Evolutionary conservation across 2,888 invertebrate species (phyloP).

Genomic region (Aleiodes leptofemur): DNA sequence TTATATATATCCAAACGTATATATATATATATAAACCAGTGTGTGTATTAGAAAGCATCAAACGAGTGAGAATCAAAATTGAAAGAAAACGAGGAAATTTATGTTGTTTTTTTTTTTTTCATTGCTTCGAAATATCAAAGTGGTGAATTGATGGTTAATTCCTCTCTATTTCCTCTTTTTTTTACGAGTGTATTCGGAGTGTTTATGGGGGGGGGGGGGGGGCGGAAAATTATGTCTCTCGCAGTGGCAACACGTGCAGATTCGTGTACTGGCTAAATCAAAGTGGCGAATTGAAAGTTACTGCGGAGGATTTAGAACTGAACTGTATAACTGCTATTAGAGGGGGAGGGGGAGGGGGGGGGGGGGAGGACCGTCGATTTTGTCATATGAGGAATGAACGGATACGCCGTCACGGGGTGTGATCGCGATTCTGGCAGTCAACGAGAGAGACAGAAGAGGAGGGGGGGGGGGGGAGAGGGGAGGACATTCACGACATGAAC

Average conservation of each 20-base stretch:
- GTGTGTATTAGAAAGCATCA: constrained; percentile 1
- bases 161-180: too few relatives aligned
- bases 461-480: constrained; percentile 8
- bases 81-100: too few relatives aligned
- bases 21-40: background rate
- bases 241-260: background rate
- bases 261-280: background rate
- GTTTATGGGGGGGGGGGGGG: too few relatives aligned
- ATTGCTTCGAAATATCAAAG: too few relatives aligned
- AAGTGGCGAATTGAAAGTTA: constrained; percentile 47
- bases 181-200: too few relatives aligned
- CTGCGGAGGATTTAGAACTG: constrained; percentile 37
- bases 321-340: constrained; percentile 11
- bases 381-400: constrained; percentile 70
- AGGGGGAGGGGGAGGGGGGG: background rate
- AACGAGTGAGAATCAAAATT: background rate
- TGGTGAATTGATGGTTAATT: too few relatives aligned
- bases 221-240: too few relatives aligned
- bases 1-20: background rate
- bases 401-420: constrained; percentile 69
- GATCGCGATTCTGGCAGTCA: constrained; percentile 47
- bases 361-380: constrained; percentile 54
- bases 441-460: background rate
- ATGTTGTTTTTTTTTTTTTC: too few relatives aligned
- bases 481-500: constrained; percentile 40